Percentiles rank a stretch among this genome's conserved stretches.
These are phyloP conservation scores for Drosophila barbarae DNA, from an alignment of 2,888 invertebrate genomes.

Conservation along the genomic window DNA sequence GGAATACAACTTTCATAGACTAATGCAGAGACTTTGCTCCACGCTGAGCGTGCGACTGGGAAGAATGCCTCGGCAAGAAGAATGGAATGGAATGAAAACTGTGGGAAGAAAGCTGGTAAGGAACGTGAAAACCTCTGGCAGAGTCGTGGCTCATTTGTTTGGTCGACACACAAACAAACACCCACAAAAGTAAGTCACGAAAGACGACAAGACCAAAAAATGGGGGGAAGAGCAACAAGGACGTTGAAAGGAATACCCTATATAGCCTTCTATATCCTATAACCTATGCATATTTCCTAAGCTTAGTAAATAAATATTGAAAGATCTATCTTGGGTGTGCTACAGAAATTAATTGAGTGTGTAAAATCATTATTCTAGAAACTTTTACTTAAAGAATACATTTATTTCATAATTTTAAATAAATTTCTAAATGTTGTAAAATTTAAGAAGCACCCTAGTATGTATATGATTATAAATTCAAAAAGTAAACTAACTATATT, in stretches of 20 bases:
- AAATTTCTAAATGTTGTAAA: no score
- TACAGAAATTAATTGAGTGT: no score
- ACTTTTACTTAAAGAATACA: no score
- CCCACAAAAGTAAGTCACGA: slow-evolving; percentile 13
- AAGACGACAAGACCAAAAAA: slow-evolving; percentile 10
- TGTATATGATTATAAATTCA: no score
- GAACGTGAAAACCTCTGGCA: slow-evolving; percentile 15
- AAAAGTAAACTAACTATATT: no score
- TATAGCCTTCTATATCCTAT: background rate
- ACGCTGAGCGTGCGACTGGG: slow-evolving; percentile 29
- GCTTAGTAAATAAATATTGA: background rate
- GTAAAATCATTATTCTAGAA: no score
- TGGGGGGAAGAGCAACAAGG: no score
- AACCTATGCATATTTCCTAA: background rate
- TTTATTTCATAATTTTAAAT: no score
- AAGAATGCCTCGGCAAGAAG: slow-evolving; percentile 14
- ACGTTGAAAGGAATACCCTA: background rate
- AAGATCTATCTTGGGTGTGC: no score
- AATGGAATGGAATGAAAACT: background rate
- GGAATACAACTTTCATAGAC: slow-evolving; percentile 63
- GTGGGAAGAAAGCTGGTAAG: slow-evolving; percentile 8
- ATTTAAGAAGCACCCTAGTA: no score
- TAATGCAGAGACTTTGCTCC: slow-evolving; percentile 50
- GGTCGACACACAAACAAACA: slow-evolving; percentile 42
- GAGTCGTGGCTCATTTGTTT: slow-evolving; percentile 63